These are phyloP conservation scores for Intellagama lesueurii DNA, from an alignment of 2,797 vertebrate species.

Conservation along the genomic window DNA sequence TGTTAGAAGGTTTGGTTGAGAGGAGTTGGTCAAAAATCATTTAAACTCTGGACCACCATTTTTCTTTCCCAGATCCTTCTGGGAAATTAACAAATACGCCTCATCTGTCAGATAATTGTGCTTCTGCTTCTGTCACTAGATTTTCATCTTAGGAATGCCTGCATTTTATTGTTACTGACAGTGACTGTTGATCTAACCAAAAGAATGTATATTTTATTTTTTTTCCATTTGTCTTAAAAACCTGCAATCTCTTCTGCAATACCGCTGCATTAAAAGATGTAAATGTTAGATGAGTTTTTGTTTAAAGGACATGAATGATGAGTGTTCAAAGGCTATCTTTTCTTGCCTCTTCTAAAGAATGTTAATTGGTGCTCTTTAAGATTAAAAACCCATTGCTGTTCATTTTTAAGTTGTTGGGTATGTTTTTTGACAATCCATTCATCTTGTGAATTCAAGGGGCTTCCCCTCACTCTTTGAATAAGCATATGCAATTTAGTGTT, in stretches of 20 bases:
- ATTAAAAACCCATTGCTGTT: conserved; percentile 29
- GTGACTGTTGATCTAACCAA: conserved; percentile 8
- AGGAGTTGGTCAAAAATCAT: neutral
- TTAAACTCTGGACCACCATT: neutral
- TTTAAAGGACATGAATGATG: conserved; percentile 10
- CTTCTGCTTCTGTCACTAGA: neutral
- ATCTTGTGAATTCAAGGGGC: conserved; percentile 8
- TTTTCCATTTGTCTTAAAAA: neutral
- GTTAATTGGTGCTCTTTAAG: conserved; percentile 37
- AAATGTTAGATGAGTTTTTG: conserved; percentile 5
- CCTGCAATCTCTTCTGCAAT: neutral
- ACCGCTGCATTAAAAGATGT: neutral
- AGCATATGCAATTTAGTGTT: conserved; percentile 13
- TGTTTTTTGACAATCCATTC: conserved; percentile 18
- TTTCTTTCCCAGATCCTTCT: neutral
- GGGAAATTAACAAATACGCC: neutral
- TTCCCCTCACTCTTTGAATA: neutral
- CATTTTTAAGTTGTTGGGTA: conserved; percentile 12
- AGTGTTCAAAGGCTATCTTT: conserved; percentile 28
- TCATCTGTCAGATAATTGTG: neutral
- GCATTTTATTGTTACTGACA: conserved; percentile 9
- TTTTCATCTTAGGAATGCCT: neutral
- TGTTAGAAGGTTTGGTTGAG: neutral
- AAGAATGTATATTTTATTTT: neutral
- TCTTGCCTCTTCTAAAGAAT: conserved; percentile 23